phyloP scores from a whole-genome alignment of 1,140 invertebrate species.

The Euglossa dilemma region DNA sequence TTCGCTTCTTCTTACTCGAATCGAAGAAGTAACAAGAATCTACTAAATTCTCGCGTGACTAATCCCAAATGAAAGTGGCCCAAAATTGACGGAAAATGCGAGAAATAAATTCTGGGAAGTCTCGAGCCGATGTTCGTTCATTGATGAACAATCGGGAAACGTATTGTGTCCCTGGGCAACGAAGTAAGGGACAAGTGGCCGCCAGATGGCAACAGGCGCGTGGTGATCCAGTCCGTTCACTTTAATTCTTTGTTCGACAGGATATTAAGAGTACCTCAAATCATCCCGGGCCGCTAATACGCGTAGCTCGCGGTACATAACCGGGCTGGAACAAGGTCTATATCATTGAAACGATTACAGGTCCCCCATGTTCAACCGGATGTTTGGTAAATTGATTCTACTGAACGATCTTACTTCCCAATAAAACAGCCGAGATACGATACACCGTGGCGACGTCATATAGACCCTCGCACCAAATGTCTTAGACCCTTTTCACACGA shows the following conservation, averaged over 20 bases:
- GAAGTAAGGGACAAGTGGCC: background rate
- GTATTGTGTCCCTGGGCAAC: background rate
- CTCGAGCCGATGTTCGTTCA: no score
- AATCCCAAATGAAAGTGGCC: no score
- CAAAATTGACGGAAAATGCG: no score
- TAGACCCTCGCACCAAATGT: no score
- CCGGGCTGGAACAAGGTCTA: slow-evolving; percentile 59
- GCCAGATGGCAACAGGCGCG: background rate
- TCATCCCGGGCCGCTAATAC: slow-evolving; percentile 11
- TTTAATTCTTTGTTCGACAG: background rate
- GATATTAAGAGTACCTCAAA: slow-evolving; percentile 3
- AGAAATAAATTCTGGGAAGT: no score
- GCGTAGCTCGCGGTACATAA: slow-evolving; percentile 12
- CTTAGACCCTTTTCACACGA: no score
- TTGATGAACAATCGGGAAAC: no score
- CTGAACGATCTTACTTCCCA: slow-evolving; percentile 63
- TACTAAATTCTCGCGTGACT: no score
- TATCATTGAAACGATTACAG: slow-evolving; percentile 68
- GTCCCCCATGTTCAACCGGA: slow-evolving; percentile 64
- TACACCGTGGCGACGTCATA: slow-evolving; percentile 47
- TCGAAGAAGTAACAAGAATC: no score
- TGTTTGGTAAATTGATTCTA: slow-evolving; percentile 65
- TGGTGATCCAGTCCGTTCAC: no score
- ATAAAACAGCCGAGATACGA: slow-evolving; percentile 63
- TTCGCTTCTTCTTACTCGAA: no score